Base-by-base conservation (phyloP, 2,797 vertebrate species). In the Tragopan temminckii region DNA sequence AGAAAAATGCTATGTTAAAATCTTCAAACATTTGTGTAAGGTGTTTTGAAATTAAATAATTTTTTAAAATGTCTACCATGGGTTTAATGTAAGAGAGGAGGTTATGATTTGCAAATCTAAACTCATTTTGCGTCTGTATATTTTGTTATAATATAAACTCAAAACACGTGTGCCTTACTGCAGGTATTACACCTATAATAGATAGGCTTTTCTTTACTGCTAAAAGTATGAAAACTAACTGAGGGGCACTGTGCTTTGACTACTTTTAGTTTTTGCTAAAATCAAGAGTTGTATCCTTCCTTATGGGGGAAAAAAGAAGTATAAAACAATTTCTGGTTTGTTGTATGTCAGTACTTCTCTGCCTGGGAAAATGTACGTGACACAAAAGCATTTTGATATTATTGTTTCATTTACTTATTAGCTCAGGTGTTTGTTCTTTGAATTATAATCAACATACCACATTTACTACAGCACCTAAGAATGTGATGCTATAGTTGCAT, bases 241-340 rank as follows among this genome's bases (percentile, higher is more conserved):
- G 42, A 62, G 36, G 19, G 46, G 31, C 79, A 25, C 23, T 67
- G 43, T 11, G 31, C 36, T 2, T 21, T 20, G 17, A 52, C 36
- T 27, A 5, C 20, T 46, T 14, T 8, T 23, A 50, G 29, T 1
- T 81, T 88, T 78, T 58, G n/a, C 35, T 90, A 11, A 18, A 45
- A 2, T 29, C 1, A 2, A 15, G 31, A 23, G 40, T 61, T 1
- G 0, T 77, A 25, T 6, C 5, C 15, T 80, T 87, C 19, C 38
- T 53, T 55, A 78, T 3, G 23, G 40, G 16, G 9, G 9, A 11
- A 36, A 58, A 52, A 33, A 53, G 55, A 3, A 8, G 2, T 27
- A 13, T 19, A 3, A 8, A 70, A 6, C 5, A 6, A 20, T 77
- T 89, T 69, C 12, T 74, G 38, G 13, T 85, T 84, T 31, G 2